Evolutionary conservation across 2,888 invertebrate genomes (phyloP), one percentile per base, ranked within the genome.

Genomic region (Apoderus coryli): DNA sequence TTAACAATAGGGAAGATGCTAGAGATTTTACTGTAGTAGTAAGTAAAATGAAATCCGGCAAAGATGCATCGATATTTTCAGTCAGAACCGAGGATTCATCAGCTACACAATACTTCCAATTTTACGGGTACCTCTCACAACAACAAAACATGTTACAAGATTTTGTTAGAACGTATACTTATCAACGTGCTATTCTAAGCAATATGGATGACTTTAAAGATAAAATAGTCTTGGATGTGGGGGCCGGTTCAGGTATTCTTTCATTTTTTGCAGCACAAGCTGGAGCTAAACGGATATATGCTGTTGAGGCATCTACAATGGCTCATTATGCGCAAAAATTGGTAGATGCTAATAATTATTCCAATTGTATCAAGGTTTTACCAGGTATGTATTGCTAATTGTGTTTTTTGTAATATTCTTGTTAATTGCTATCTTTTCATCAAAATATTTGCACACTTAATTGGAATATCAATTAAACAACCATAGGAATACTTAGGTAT

Each of bases 81-180:
- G 84, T 90, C 47, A 72, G 96, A 52, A 98, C 96, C 13, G 96
- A 98, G 57, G 92, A 95, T 57, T 88, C 93, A 3, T 96, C 96
- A 31, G 96, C 96, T 39, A 82, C 85, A 62, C 96, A 98, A 61
- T 98, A 98, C 69, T 96, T 96, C 57, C 93, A 96, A 68, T 98
- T 98, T 62, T 98, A 98, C 61, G 95, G 96, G 41, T 96, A 95
- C 63, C 64, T 98, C 44, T 93, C 93, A 33, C 98, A 98, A 57
- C 98, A 98, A 61, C 98, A 98, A 61, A 98, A 98, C 56, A 98
- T 98, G 96, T 85, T 98, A 84, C 96, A 98, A 64, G 98, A 98
- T 59, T 98, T 90, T 60, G 88, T 96, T 41, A 70, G 98, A 45
- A 98, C 98, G 25, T 89, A 92, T 53, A 96, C 96, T 33, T 98